Base-by-base conservation (phyloP, 2,797 vertebrate species). In the Alfaro cultratus region DNA sequence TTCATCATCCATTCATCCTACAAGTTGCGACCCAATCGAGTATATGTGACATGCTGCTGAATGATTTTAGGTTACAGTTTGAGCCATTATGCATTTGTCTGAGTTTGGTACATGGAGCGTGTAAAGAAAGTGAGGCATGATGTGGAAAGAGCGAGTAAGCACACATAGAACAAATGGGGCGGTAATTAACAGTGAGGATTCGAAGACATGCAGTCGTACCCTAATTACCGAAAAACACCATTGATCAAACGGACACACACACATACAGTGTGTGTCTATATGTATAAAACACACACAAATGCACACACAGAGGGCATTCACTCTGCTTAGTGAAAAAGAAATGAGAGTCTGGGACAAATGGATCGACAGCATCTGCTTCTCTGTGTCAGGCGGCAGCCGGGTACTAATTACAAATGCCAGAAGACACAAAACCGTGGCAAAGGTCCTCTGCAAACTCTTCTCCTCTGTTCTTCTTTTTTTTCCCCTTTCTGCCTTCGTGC, bases 381-480 rank as follows among this genome's bases (percentile, higher is more conserved):
- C 87, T 12, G 87, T 87, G 88, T 87, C 90, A 89, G 73, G 85
- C 80, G 53, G 85, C 86, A 88, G 86, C 77, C 86, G 73, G 79
- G 84, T 86, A 89, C 92, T 96, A 96, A 95, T 95, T 95, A 90
- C 88, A 93, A 94, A 93, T 88, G 91, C 91, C 91, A 94, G 86
- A 88, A 93, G 90, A 93, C 79, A 94, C 83, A 85, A 87, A 93
- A 90, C 80, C 82, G 67, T 91, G 89, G 90, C 93, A 90, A 93
- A 94, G 93, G 92, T 94, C 93, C 86, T 79, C 3, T 60, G 87
- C 80, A 91, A 91, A 94, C 87, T 88, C 91, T 83, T 60, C 72
- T 36, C 73, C 76, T 80, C 39, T 55, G n/a, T 77, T 68, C 80
- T 74, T 77, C 47, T 29, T 36, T 23, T 36, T 10, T 74, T 36